phyloP scores from a whole-genome alignment of 2,113 vertebrate species.

The Irena cyanogastra region DNA sequence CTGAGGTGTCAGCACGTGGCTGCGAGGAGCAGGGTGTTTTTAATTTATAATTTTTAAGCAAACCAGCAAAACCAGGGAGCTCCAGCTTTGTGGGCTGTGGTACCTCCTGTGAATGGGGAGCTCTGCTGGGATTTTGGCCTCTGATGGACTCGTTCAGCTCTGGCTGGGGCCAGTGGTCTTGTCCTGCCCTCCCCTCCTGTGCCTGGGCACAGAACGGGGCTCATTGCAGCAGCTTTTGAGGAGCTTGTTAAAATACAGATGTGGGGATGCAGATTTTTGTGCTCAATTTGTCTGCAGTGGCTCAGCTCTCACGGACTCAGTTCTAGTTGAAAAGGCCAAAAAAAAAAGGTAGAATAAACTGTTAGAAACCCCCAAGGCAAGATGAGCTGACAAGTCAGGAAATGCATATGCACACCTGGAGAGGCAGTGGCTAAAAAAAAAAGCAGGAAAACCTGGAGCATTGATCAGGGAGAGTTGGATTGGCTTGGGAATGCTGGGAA shows the following conservation, averaged over 20 bases:
- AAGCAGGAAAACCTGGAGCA: neutral
- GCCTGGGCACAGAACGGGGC: neutral
- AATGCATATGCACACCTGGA: neutral
- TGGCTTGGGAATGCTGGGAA: neutral
- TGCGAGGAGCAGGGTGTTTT: neutral
- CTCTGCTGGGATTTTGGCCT: neutral
- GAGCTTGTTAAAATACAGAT: neutral
- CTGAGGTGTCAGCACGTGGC: rapidly evolving
- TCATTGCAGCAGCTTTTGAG: neutral
- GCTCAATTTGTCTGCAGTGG: neutral
- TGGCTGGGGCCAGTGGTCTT: neutral
- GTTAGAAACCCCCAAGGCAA: neutral
- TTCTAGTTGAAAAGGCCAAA: neutral
- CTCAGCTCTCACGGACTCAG: neutral
- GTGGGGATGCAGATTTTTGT: neutral
- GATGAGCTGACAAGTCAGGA: neutral
- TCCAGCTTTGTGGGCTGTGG: neutral
- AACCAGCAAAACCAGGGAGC: neutral
- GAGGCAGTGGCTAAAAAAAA: neutral
- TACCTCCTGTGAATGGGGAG: rapidly evolving
- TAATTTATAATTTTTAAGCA: neutral
- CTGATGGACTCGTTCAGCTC: rapidly evolving
- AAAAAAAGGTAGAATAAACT: neutral
- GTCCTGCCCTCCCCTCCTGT: neutral
- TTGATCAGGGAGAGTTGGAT: neutral